Evolutionary conservation across 2,888 invertebrate genomes (phyloP).

Genomic region (Zelleria hepariella): DNA sequence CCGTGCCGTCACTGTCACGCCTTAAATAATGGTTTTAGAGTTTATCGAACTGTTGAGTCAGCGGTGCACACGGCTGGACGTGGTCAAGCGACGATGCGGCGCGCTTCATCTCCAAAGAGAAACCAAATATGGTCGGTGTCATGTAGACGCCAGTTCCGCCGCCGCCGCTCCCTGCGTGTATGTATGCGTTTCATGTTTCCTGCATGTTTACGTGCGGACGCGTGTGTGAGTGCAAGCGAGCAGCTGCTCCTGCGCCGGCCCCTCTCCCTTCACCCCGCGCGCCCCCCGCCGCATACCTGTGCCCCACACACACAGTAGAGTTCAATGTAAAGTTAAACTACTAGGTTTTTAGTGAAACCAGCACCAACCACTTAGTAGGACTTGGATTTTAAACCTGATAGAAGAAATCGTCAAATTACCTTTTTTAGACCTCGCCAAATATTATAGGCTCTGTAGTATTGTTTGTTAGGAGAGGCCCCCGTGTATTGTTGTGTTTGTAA

Average conservation of each 20-base stretch:
- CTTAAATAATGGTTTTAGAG: neutral
- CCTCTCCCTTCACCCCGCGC: slow-evolving; percentile 7
- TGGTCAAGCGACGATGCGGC: neutral
- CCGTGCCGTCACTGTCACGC: neutral
- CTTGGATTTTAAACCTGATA: too few species aligned
- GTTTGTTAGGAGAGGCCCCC: too few species aligned
- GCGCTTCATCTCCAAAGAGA: neutral
- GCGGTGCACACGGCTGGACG: neutral
- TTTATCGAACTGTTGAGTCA: neutral
- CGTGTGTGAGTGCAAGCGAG: slow-evolving; percentile 8
- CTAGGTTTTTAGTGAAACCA: too few species aligned
- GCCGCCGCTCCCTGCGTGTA: neutral
- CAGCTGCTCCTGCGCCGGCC: slow-evolving; percentile 12
- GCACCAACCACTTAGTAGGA: too few species aligned
- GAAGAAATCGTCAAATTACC: too few species aligned
- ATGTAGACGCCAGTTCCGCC: neutral
- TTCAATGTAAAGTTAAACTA: too few species aligned
- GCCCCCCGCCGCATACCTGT: slow-evolving; percentile 13
- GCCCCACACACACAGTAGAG: slow-evolving; percentile 6
- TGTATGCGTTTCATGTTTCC: neutral
- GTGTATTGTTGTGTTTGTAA: too few species aligned
- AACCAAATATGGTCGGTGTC: neutral
- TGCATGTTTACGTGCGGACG: neutral
- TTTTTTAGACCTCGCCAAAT: too few species aligned
- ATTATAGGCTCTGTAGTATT: too few species aligned